Percentiles rank a stretch among this genome's conserved stretches.
phyloP scores from a whole-genome alignment of 2,888 invertebrate genomes.

The Beris chalybata region DNA sequence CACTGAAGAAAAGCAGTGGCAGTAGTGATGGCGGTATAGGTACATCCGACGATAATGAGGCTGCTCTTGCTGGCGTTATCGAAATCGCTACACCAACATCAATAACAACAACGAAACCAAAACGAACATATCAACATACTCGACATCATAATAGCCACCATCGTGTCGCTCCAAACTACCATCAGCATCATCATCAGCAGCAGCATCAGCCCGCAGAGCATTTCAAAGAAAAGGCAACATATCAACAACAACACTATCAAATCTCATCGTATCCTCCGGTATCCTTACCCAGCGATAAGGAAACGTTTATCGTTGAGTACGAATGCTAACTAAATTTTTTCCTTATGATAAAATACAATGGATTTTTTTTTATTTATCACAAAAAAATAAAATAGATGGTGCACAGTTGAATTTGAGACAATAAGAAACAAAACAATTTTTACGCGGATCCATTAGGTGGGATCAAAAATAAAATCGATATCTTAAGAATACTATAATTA shows the following conservation, averaged over 20 bases:
- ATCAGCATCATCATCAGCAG: slow-evolving; percentile 17
- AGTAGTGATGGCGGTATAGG: slow-evolving; percentile 25
- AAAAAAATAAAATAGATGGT: no score
- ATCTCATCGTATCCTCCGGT: slow-evolving; percentile 28
- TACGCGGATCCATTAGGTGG: no score
- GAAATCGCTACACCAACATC: slow-evolving; percentile 6
- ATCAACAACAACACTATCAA: slow-evolving; percentile 27
- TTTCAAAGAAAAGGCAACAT: slow-evolving; percentile 22
- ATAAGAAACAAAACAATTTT: no score
- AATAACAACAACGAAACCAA: slow-evolving; percentile 9
- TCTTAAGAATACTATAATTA: no score
- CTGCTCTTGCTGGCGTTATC: not conserved
- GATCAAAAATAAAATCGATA: no score
- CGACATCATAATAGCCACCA: slow-evolving; percentile 23
- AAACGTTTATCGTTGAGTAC: slow-evolving; percentile 53
- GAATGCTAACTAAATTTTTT: slow-evolving; percentile 49
- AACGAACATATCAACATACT: slow-evolving; percentile 21
- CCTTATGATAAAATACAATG: no score
- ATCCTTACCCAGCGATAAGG: slow-evolving; percentile 33
- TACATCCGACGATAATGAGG: slow-evolving; percentile 27
- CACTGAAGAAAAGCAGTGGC: slow-evolving; percentile 18
- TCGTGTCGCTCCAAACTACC: not conserved
- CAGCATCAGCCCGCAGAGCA: slow-evolving; percentile 14
- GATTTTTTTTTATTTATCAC: no score
- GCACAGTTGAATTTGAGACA: no score